Evolutionary conservation across 2,888 invertebrate species (phyloP), one percentile per base, ranked within the genome.

Genomic region (Osmoderma eremita): DNA sequence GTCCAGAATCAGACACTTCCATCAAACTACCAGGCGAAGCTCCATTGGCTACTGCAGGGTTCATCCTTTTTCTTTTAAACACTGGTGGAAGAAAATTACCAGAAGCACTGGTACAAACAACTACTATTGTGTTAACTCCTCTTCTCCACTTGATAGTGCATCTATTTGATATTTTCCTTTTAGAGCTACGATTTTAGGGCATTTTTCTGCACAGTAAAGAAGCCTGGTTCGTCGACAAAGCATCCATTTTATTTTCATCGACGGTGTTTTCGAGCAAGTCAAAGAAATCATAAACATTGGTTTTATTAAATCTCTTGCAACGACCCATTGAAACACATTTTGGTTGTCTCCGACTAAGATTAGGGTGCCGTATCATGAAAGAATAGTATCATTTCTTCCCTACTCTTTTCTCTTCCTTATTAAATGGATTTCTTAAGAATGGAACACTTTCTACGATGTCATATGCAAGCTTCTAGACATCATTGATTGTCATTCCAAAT

Each of bases 11-110:
- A 15, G 36, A 30, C 8, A n/a, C 3, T 30, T 53, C 13, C 3
- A 45, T 15, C 13, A 13, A 13, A n/a, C 36, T 53, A 30, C 13
- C 30, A 13, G 10, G 13, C 15, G 30, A n/a, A 36, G 36, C n/a
- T 2, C 36, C 13, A 53, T 30, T 53, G 53, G 12, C 17, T n/a
- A n/a, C 13, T 17, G 8, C 36, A 30, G 3, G 3, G 38, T 53
- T 24, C 13, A 36, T 12, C n/a, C 13, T 24, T 3, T 12, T 30
- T 15, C 30, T 30, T 24, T 53, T 53, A 18, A 51, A 22, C 72
- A 74, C 71, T 2, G 75, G 74, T 1, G 74, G 69, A 45, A 76
- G 61, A 45, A 41, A 75, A 15, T 67, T 38, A n/a, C 75, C 73
- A 39, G 72, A 30, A 45, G 72, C 24, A 67, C 61, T 73, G 1